Evolutionary conservation across 1,140 invertebrate species (phyloP), one percentile per base, ranked within the genome.

Genomic region (Marisa cornuarietis): DNA sequence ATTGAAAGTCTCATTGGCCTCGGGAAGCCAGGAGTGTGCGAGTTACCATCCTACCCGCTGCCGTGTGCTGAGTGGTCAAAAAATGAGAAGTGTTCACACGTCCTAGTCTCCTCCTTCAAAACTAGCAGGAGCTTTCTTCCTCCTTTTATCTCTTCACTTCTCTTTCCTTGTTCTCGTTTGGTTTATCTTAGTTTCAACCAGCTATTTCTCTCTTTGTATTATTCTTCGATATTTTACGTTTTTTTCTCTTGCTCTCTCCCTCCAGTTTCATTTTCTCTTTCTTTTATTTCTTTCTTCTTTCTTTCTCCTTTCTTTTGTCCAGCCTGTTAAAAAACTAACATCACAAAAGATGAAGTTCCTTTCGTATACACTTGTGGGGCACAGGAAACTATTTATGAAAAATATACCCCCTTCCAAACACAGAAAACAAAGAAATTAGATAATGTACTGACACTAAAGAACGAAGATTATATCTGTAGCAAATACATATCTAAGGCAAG

Each of bases 261-360:
- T 72, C 71, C 52, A 31, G 14, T 0, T 54, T 54, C 24, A 10
- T 22, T n/a, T 54, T 54, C 24, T 22, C 5, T 22, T 73, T n/a
- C n/a, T n/a, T n/a, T n/a, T n/a, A n/a, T n/a, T n/a, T 52, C 20
- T n/a, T 13, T 54, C 71, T 20, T 73, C 71, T 73, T 24, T 73
- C 52, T 52, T 49, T 2, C 13, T 58, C 1, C 54, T 24, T 73
- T 24, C 24, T 14, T 54, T 14, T 73, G 31, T 73, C 14, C 58
- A 13, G n/a, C 49, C 31, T 42, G 31, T 42, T 42, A 42, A 42
- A 42, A 42, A 42, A 0, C 1, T 0, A 6, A 42, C 6, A 6
- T 42, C 31, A 42, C 31, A 42, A 42, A 42, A 42, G 6, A 42
- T 42, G 31, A 42, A 42, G 0, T 42, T 73, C 49, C 26, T 0